Base-by-base conservation (phyloP, 2,888 invertebrate genomes). In the Lysandra bellargus region DNA sequence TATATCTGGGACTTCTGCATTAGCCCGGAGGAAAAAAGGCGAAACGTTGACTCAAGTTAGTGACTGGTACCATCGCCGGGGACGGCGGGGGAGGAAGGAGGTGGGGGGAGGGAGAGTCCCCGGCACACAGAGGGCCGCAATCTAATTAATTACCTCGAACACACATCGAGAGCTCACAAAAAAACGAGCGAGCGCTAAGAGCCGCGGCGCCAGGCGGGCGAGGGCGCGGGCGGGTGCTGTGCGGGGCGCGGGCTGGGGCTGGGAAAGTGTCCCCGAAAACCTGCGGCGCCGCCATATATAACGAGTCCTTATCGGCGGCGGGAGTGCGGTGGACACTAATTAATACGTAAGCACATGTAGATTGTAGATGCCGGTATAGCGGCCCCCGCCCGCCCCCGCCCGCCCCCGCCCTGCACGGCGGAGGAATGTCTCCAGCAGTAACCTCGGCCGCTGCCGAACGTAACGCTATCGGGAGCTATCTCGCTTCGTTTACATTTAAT, bases 71-170 rank as follows among this genome's bases (percentile, higher is more conserved):
- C 14, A 17, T 5, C 12, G 30, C 1, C 14, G 14, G 75, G 14
- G 44, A 5, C 14, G 23, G 4, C 14, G 17, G 14, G 14, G 17
- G 4, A 14, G 44, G 23, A n/a, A 9, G 44, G 74, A 9, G 23
- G 40, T 23, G 44, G 44, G 74, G 0, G 23, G 1, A 49, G 17
- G 75, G 53, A 1, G 17, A 6, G 12, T n/a, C 74, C 17, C 78
- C 80, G 78, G 80, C 80, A 69, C 74, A 79, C 80, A 81, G 74
- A 80, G 78, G 78, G 74, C 77, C 80, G 78, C 86, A 89, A 85
- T 86, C 91, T 91, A 92, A 93, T 93, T 93, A 93, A 93, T 93
- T 92, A 92, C 92, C 89, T 87, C 88, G 86, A 82, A 87, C 87
- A 88, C 80, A 81, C 76, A 80, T 85, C 85, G 87, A 85, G 86